These are phyloP conservation scores for Arizona elegans DNA, from an alignment of 2,113 vertebrate genomes.

Conservation along the genomic window DNA sequence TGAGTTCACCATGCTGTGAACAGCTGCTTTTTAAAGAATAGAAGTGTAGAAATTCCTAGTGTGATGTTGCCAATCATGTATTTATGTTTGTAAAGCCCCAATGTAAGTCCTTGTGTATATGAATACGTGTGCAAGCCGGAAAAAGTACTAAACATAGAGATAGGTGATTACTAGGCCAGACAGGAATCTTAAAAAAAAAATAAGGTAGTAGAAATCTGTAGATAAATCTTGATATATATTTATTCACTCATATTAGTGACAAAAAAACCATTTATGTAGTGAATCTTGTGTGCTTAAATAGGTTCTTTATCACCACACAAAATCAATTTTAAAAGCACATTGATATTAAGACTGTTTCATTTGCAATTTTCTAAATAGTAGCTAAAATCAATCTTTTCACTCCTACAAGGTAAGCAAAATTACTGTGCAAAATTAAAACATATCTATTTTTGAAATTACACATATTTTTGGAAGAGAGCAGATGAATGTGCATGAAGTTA, in stretches of 20 bases:
- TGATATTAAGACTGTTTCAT: conserved; percentile 35
- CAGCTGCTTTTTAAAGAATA: not conserved
- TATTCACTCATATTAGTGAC: not conserved
- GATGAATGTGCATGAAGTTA: not conserved
- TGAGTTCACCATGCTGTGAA: not conserved
- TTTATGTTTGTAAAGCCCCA: not conserved
- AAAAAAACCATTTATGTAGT: not conserved
- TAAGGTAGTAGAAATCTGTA: not conserved
- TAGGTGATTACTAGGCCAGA: not conserved
- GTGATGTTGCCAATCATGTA: not conserved
- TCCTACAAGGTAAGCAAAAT: conserved; percentile 19
- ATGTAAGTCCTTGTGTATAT: not conserved
- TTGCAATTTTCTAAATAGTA: conserved; percentile 26
- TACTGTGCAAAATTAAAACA: not conserved
- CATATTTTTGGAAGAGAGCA: not conserved
- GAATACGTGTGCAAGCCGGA: not conserved
- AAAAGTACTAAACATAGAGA: not conserved
- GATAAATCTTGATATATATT: not conserved
- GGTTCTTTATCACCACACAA: not conserved
- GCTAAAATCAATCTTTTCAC: conserved; percentile 39
- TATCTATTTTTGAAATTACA: not conserved
- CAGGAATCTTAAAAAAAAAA: not conserved
- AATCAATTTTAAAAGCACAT: conserved; percentile 23
- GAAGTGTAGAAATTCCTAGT: not conserved
- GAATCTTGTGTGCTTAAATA: not conserved